Evolutionary conservation across 2,888 invertebrate species (phyloP).

Genomic region (Dilophus febrilis): DNA sequence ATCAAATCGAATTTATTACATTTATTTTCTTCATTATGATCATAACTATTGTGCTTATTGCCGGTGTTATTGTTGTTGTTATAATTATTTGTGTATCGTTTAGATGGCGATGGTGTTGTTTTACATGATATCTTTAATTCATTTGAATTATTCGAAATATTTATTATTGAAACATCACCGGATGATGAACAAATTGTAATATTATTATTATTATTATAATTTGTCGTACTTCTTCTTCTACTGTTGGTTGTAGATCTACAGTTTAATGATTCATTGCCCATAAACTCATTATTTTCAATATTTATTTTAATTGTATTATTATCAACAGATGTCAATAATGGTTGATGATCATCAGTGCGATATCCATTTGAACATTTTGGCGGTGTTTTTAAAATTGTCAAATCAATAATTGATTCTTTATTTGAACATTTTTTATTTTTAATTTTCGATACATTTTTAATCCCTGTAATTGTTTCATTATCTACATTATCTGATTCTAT

Average conservation of each 20-base stretch:
- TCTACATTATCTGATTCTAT: neutral
- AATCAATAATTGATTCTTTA: constrained; percentile 6
- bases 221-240: too few species aligned
- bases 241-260: too few species aligned
- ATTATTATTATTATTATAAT: too few species aligned
- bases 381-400: constrained; percentile 4
- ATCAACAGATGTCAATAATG: too few species aligned
- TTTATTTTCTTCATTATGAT: too few species aligned
- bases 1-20: too few species aligned
- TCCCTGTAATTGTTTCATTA: too few species aligned
- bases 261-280: too few species aligned
- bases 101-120: constrained; percentile 12
- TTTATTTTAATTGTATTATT: neutral
- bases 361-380: too few species aligned
- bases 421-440: neutral
- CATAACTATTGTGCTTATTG: too few species aligned
- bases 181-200: constrained; percentile 6
- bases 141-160: constrained; percentile 9
- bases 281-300: neutral
- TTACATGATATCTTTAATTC: constrained; percentile 11
- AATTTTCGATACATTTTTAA: too few species aligned
- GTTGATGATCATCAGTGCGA: constrained; percentile 1
- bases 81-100: constrained; percentile 7
- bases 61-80: too few species aligned
- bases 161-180: constrained; percentile 12